Evolutionary conservation across 1,140 invertebrate species (phyloP), one percentile per base, ranked within the genome.

Genomic region (Drosophila pseudoobscura): DNA sequence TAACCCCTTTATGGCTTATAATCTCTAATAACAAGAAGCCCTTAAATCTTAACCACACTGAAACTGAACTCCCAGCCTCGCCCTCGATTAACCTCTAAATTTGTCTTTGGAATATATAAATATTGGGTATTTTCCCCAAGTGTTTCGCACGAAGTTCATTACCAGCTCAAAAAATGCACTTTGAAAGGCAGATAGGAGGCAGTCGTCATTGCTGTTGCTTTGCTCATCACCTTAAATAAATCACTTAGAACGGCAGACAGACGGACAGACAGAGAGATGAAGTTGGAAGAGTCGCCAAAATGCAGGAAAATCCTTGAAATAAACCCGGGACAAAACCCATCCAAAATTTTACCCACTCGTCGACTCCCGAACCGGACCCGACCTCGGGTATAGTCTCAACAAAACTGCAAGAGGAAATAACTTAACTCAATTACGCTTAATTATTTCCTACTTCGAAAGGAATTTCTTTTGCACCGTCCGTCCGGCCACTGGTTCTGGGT

Each of bases 351-450:
- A 35, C 9, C 31, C 29, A 31, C 39, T 1, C 39, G 5, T 5
- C 17, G 29, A 53, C 31, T 13, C n/a, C 15, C n/a, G 6, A 22
- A 31, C 7, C 6, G 2, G n/a, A 31, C 22, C 13, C 43, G 15
- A 13, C 15, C 13, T 20, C 24, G 20, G 44, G 53, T 47, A 50
- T 43, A 74, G 31, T 65, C 50, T 53, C 53, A 65, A 65, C 70
- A 75, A 75, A 80, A 80, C 63, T 76, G 80, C 68, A 83, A 55
- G 59, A 62, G 82, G 84, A 88, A 88, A 88, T 88, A 84, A 83
- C 84, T 89, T 87, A 89, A 89, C 85, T 89, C 85, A 89, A 89
- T 89, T 89, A 89, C 74, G 85, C 85, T 89, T 89, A 89, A 89
- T 89, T 89, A 89, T 89, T 89, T 89, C 84, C 85, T 89, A 85